phyloP scores from a whole-genome alignment of 1,140 invertebrate genomes.

The Holotrichia oblita region DNA sequence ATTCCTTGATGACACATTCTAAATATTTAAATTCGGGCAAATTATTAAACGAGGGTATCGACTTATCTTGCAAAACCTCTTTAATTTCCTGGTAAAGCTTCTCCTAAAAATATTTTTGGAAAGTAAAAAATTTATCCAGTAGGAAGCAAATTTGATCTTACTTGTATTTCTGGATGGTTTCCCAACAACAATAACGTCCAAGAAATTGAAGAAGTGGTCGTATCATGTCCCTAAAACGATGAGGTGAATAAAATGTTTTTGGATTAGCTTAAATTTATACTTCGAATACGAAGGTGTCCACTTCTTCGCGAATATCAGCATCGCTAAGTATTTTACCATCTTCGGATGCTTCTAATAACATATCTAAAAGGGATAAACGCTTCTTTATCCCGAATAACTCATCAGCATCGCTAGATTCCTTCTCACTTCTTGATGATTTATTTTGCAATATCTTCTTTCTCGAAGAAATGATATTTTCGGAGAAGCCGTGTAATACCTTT shows the following conservation, averaged over 20 bases:
- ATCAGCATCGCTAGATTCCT: neutral
- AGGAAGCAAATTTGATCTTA: no score
- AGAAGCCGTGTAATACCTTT: neutral
- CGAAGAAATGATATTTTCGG: neutral
- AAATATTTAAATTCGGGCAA: slow-evolving; percentile 70
- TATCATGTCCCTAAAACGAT: no score
- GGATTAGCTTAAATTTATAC: neutral
- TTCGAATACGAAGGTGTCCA: neutral
- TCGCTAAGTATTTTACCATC: neutral
- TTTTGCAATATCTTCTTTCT: neutral
- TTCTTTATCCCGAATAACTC: no score
- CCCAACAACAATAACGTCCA: no score
- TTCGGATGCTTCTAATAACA: neutral
- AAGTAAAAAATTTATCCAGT: no score
- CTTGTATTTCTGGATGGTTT: no score
- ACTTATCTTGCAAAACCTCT: slow-evolving; percentile 1
- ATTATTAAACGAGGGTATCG: slow-evolving; percentile 62
- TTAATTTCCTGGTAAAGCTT: slow-evolving; percentile 67
- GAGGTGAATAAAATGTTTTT: no score
- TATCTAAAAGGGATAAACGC: neutral
- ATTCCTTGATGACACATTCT: slow-evolving; percentile 75
- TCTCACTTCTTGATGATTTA: neutral
- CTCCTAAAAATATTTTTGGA: slow-evolving; percentile 62
- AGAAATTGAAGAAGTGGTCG: no score
- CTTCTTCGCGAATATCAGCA: neutral